phyloP scores from a whole-genome alignment of 2,113 vertebrate genomes.

The Melanostigma gelatinosum region DNA sequence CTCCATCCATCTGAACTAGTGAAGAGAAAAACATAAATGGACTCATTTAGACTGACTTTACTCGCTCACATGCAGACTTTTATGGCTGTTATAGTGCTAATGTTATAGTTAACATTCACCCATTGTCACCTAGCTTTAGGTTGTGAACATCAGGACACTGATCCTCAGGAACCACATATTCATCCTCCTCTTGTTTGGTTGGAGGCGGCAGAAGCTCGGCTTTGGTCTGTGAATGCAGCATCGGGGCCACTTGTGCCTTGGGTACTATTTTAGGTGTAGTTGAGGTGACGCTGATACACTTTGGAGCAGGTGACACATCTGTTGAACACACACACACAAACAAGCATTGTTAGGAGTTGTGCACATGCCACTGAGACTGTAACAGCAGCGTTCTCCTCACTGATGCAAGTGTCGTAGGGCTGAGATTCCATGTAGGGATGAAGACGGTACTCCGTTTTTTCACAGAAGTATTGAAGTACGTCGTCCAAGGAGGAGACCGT shows the following conservation, averaged over 20 bases:
- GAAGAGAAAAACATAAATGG: slow-evolving; percentile 10
- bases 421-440: slow-evolving; percentile 58
- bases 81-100: background rate
- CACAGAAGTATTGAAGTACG: slow-evolving; percentile 68
- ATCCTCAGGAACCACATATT: slow-evolving; percentile 53
- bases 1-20: slow-evolving; percentile 13
- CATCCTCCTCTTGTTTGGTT: slow-evolving; percentile 8
- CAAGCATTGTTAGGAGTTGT: slow-evolving; percentile 8
- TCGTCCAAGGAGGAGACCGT: slow-evolving; percentile 57
- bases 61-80: background rate
- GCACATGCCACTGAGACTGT: background rate
- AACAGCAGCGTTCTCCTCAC: slow-evolving; percentile 52
- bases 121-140: slow-evolving; percentile 12
- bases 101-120: background rate
- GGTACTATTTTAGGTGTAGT: slow-evolving; percentile 10
- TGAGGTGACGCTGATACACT: background rate
- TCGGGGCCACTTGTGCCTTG: slow-evolving; percentile 54
- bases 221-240: background rate
- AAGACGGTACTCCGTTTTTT: slow-evolving; percentile 63
- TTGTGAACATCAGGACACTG: background rate
- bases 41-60: background rate
- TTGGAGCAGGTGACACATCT: slow-evolving; percentile 43
- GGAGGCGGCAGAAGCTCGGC: background rate
- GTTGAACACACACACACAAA: slow-evolving; percentile 15
- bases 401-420: slow-evolving; percentile 67